Evolutionary conservation across 2,888 invertebrate genomes (phyloP).

Genomic region (Arge pagana): DNA sequence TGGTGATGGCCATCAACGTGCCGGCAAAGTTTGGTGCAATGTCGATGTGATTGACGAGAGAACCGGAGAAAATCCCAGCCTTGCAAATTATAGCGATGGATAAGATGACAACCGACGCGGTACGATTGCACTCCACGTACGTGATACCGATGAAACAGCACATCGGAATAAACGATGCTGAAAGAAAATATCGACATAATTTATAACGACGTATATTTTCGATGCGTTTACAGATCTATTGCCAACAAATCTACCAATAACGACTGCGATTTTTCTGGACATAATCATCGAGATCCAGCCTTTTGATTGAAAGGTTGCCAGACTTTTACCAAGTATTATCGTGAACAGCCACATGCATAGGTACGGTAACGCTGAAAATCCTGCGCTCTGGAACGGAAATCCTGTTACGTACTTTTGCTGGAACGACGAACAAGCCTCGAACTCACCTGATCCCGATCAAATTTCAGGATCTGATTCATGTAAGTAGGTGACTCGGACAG

Average conservation of each 20-base stretch:
- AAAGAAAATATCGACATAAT: not conserved
- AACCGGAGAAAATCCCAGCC: conserved; percentile 52
- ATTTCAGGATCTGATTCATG: conserved; percentile 58
- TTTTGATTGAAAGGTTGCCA: conserved; percentile 38
- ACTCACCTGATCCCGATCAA: conserved; percentile 57
- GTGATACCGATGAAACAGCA: conserved; percentile 44
- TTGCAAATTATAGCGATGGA: conserved; percentile 45
- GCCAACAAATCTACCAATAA: too few species aligned
- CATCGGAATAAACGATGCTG: too few species aligned
- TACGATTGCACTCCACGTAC: conserved; percentile 47
- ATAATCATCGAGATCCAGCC: conserved; percentile 46
- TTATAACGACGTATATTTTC: too few species aligned
- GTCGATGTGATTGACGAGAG: conserved; percentile 52
- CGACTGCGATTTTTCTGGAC: conserved; percentile 52
- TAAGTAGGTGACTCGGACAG: conserved; percentile 61
- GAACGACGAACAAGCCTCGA: too few species aligned
- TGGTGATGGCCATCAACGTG: too few species aligned
- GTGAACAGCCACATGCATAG: not conserved
- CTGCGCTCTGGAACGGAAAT: too few species aligned
- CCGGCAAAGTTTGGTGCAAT: conserved; percentile 53
- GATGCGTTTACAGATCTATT: too few species aligned
- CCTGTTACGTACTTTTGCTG: too few species aligned
- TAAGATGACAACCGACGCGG: conserved; percentile 39
- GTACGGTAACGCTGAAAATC: too few species aligned
- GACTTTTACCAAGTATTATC: not conserved